A percentile compares a stretch with the other conserved stretches of the same genome.
Conservation (phyloP, 2,797 vertebrate species). For the Danio albolineatus region DNA sequence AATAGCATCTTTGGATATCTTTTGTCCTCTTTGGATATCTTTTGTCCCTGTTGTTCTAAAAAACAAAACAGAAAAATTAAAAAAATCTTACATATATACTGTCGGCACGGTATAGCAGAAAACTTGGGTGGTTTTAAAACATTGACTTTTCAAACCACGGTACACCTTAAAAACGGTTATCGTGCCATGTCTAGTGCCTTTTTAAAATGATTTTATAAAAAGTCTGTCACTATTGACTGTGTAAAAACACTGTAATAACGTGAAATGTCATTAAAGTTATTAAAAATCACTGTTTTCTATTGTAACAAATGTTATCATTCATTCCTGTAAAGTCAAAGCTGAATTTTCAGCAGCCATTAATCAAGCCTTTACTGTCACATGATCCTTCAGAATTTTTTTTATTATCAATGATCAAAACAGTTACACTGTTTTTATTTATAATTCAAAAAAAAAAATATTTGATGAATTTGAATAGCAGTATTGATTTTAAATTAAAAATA, state of each 20-base stretch:
- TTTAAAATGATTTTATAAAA: not conserved
- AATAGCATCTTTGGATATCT: too few relatives aligned
- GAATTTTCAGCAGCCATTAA: not conserved
- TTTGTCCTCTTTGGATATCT: too few relatives aligned
- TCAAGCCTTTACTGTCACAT: not conserved
- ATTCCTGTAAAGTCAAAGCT: not conserved
- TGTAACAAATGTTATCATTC: not conserved
- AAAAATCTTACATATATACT: too few relatives aligned
- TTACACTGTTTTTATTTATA: too few relatives aligned
- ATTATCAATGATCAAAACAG: not conserved
- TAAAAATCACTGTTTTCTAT: not conserved
- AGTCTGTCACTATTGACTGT: not conserved
- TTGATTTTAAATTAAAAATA: too few relatives aligned
- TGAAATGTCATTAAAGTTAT: not conserved
- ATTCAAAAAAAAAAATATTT: not conserved
- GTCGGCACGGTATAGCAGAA: too few relatives aligned
- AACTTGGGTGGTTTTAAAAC: too few relatives aligned
- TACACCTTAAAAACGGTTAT: too few relatives aligned
- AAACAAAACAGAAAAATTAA: too few relatives aligned
- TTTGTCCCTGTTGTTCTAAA: too few relatives aligned
- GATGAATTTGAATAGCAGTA: too few relatives aligned
- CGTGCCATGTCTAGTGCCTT: not conserved
- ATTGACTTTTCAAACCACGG: too few relatives aligned
- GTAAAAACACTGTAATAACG: not conserved
- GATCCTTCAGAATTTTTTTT: not conserved